Conservation (phyloP, 92 coral and sea anemone species). For the Zoanthus sociatus region DNA sequence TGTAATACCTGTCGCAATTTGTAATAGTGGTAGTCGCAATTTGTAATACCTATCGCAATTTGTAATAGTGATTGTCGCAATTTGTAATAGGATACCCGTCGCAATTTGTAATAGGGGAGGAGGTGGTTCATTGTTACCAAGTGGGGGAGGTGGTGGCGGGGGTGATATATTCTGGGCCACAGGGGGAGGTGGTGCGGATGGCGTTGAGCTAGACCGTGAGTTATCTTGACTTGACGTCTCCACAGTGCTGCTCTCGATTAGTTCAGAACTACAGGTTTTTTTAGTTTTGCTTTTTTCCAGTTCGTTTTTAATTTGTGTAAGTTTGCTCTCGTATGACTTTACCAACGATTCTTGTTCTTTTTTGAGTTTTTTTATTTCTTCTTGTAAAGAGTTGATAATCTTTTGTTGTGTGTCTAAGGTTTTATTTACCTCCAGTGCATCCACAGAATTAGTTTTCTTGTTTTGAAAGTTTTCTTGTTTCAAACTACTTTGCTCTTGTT, state of each 20-base stretch:
- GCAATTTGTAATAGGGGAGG: too few species aligned
- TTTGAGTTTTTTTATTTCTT: slow-evolving; percentile 74
- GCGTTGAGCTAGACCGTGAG: slow-evolving; percentile 54
- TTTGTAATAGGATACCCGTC: too few species aligned
- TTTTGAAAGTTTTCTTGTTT: neutral
- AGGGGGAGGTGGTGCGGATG: slow-evolving; percentile 70
- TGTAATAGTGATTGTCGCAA: too few species aligned
- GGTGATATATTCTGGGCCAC: slow-evolving; percentile 67
- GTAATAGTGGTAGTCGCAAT: too few species aligned
- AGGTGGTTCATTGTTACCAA: slow-evolving; percentile 4
- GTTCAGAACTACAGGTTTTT: neutral
- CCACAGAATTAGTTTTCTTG: neutral
- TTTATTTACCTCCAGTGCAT: neutral
- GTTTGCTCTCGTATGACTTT: slow-evolving; percentile 72
- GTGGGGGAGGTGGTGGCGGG: slow-evolving; percentile 79
- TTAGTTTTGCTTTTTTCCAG: slow-evolving; percentile 62
- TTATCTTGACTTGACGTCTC: slow-evolving; percentile 29
- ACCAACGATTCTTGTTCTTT: slow-evolving; percentile 68
- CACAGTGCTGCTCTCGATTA: neutral
- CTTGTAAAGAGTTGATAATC: slow-evolving; percentile 59
- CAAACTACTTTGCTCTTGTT: neutral
- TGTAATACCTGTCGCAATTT: too few species aligned
- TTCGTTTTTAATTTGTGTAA: slow-evolving; percentile 72
- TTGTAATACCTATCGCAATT: too few species aligned
- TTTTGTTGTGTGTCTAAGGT: neutral